These are phyloP conservation scores for Eugnorisma glareosa DNA, from an alignment of 2,888 invertebrate genomes.

Conservation along the genomic window DNA sequence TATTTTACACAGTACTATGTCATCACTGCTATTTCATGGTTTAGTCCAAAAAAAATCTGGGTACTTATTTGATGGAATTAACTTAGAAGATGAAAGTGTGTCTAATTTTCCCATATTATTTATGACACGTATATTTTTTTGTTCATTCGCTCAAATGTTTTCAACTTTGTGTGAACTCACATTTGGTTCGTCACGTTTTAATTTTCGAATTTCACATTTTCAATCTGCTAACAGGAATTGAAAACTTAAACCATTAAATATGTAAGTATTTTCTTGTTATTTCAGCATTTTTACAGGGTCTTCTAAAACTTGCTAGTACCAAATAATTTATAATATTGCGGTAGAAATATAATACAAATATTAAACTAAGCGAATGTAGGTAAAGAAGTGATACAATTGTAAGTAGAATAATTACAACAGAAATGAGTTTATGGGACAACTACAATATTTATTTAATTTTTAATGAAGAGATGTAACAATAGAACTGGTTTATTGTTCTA, in stretches of 20 bases:
- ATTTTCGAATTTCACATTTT: not conserved
- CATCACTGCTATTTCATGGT: conserved; percentile 59
- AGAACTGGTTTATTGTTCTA: conserved; percentile 26
- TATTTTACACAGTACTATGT: conserved; percentile 68
- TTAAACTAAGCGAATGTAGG: conserved; percentile 4
- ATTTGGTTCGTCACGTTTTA: not conserved
- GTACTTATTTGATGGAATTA: conserved; percentile 7
- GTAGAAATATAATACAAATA: conserved; percentile 18
- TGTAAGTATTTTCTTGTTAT: not conserved
- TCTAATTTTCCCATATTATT: conserved; percentile 1
- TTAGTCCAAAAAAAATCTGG: conserved; percentile 40
- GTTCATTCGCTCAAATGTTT: not conserved
- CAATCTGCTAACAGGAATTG: not conserved
- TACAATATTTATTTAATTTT: conserved; percentile 9
- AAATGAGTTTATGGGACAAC: conserved; percentile 30
- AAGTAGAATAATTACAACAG: conserved; percentile 17
- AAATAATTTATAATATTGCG: conserved; percentile 27
- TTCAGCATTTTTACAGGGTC: not conserved
- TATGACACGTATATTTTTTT: conserved; percentile 23
- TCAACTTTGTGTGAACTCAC: not conserved
- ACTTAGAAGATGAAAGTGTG: conserved; percentile 6
- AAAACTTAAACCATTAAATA: conserved; percentile 4
- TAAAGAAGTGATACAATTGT: conserved; percentile 5
- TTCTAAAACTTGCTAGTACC: conserved; percentile 14
- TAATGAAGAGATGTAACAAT: conserved; percentile 40